phyloP scores from a whole-genome alignment of 2,113 vertebrate genomes.

The Platysteira castanea region DNA sequence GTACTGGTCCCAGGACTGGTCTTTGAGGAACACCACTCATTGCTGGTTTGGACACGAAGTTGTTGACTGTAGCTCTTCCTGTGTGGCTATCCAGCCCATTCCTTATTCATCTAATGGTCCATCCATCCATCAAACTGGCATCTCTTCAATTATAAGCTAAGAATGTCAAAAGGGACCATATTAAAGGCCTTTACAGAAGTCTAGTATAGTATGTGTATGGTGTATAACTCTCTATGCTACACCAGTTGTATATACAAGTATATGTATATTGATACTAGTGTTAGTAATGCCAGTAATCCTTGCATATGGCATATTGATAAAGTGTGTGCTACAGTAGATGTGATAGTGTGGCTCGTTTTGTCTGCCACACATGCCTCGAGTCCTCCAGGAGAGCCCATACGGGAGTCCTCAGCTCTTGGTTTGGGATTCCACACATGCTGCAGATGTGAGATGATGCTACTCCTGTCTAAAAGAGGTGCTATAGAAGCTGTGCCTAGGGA shows the following conservation, averaged over 20 bases:
- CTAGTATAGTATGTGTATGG: background rate
- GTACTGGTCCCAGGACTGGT: background rate
- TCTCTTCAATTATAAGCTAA: background rate
- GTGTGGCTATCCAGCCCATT: background rate
- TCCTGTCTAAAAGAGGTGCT: background rate
- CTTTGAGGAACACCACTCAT: background rate
- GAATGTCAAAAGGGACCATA: background rate
- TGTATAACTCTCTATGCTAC: background rate
- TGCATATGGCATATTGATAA: background rate
- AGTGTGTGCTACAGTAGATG: background rate
- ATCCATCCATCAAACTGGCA: too few relatives aligned
- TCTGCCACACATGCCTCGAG: background rate
- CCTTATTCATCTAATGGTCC: background rate
- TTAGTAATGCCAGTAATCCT: background rate
- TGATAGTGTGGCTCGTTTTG: rapidly evolving
- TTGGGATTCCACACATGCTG: background rate
- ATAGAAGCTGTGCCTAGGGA: background rate
- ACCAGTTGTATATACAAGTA: background rate
- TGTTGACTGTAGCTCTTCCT: background rate
- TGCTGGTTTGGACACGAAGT: background rate
- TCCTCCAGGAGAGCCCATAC: rapidly evolving
- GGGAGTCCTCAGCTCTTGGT: background rate
- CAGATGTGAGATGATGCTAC: background rate
- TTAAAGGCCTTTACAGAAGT: background rate
- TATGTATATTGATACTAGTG: background rate